Evolutionary conservation across 2,888 invertebrate genomes (phyloP).

Genomic region (Cosmorhoe ocellata): DNA sequence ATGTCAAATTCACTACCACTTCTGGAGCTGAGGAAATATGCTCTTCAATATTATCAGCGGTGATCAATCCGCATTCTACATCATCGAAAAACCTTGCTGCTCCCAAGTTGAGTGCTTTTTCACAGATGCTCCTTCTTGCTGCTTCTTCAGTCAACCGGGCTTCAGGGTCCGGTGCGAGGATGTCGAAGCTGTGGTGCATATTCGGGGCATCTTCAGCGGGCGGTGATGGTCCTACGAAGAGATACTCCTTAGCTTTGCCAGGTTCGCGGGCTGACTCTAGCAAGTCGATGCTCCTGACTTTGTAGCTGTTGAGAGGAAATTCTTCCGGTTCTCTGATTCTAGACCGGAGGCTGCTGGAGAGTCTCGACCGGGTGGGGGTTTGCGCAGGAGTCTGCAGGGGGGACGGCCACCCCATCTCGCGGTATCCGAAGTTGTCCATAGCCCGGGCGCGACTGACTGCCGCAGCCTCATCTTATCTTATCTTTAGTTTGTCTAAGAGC

Average conservation of each 20-base stretch:
- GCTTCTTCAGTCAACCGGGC: constrained; percentile 88
- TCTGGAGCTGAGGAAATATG: constrained; percentile 84
- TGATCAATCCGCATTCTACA: constrained; percentile 86
- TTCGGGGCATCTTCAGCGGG: constrained; percentile 91
- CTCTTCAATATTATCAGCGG: constrained; percentile 81
- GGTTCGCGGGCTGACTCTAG: constrained; percentile 84
- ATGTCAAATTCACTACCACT: constrained; percentile 86
- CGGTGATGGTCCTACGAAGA: constrained; percentile 90
- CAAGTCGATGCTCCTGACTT: constrained; percentile 71
- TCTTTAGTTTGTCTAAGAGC: constrained; percentile 64
- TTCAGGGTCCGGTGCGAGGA: constrained; percentile 85
- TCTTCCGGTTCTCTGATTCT: constrained; percentile 73
- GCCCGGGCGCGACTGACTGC: constrained; percentile 58
- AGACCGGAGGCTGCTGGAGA: constrained; percentile 72
- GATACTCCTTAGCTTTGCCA: constrained; percentile 85
- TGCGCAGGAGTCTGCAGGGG: constrained; percentile 61
- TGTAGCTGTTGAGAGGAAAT: constrained; percentile 78
- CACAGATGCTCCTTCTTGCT: constrained; percentile 86
- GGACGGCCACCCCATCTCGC: constrained; percentile 80
- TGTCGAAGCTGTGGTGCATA: constrained; percentile 89
- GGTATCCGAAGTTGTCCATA: constrained; percentile 86
- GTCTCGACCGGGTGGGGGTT: constrained; percentile 56
- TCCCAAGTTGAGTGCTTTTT: constrained; percentile 85
- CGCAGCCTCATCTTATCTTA: constrained; percentile 59
- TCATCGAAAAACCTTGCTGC: constrained; percentile 88